phyloP scores from a whole-genome alignment of 2,113 vertebrate genomes.

The Saiga tatarica region DNA sequence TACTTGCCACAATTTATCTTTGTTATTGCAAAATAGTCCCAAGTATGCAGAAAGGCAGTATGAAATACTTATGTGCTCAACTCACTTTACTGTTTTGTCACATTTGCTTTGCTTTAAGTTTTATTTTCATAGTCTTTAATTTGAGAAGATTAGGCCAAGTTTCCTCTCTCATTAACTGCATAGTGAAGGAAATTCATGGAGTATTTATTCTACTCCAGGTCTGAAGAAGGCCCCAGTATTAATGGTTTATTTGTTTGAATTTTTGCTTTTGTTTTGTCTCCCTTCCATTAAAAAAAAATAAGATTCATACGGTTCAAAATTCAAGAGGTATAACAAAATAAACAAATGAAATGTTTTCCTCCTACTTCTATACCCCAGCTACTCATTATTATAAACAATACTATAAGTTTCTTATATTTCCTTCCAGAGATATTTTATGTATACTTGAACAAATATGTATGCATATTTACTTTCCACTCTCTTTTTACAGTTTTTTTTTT shows the following conservation, averaged over 20 bases:
- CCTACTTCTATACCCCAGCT: neutral
- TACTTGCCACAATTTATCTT: neutral
- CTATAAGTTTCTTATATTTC: neutral
- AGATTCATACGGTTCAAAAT: neutral
- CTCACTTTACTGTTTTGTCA: neutral
- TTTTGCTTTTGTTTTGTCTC: constrained; percentile 6
- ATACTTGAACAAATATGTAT: neutral
- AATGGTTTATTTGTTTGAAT: neutral
- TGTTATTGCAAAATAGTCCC: neutral
- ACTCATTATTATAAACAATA: neutral
- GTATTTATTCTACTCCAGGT: neutral
- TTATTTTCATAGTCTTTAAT: neutral
- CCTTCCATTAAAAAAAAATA: neutral
- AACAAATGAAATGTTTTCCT: neutral
- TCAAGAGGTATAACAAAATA: neutral
- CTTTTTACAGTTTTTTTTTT: neutral
- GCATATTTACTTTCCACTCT: neutral
- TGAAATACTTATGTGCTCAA: neutral
- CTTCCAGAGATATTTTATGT: neutral
- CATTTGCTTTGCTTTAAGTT: neutral
- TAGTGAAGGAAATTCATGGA: neutral
- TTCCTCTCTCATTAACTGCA: neutral
- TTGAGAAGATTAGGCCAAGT: neutral
- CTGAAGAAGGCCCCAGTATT: neutral
- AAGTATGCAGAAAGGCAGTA: neutral